Conservation (phyloP, 2,797 vertebrate genomes). For the Taenioides sp. region DNA sequence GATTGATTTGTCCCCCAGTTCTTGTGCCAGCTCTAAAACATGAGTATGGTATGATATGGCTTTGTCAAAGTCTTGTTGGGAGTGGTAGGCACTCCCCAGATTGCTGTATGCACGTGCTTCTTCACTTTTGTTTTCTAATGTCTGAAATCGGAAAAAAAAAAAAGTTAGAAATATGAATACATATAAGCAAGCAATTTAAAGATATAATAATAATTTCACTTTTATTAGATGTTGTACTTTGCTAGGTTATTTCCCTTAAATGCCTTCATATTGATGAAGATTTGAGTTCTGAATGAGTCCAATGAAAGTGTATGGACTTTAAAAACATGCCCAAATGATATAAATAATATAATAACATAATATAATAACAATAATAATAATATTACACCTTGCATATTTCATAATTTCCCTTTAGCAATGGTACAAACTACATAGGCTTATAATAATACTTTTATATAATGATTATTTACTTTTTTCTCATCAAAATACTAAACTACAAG, state of each 20-base stretch:
- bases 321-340: too few species aligned
- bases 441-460: not conserved
- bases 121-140: conserved; percentile 86
- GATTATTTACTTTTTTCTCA: too few species aligned
- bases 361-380: not conserved
- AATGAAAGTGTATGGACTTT: too few species aligned
- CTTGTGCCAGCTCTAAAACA: conserved; percentile 88
- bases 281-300: not conserved
- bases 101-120: conserved; percentile 97
- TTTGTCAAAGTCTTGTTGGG: conserved; percentile 93
- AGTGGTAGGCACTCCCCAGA: conserved; percentile 95
- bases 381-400: too few species aligned
- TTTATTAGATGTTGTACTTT: not conserved
- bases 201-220: not conserved
- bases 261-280: not conserved
- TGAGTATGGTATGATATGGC: conserved; percentile 92
- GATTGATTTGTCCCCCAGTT: conserved; percentile 86
- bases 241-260: not conserved
- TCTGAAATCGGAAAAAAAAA: conserved; percentile 38
- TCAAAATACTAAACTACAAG: too few species aligned
- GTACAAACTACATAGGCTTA: too few species aligned
- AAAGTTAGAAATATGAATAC: not conserved
- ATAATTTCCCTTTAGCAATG: too few species aligned
- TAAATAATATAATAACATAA: too few species aligned
- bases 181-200: not conserved